A percentile compares a stretch with the other conserved stretches of the same genome.
Conservation (phyloP, 2,113 vertebrate genomes). For the Trichomycterus rosablanca region DNA sequence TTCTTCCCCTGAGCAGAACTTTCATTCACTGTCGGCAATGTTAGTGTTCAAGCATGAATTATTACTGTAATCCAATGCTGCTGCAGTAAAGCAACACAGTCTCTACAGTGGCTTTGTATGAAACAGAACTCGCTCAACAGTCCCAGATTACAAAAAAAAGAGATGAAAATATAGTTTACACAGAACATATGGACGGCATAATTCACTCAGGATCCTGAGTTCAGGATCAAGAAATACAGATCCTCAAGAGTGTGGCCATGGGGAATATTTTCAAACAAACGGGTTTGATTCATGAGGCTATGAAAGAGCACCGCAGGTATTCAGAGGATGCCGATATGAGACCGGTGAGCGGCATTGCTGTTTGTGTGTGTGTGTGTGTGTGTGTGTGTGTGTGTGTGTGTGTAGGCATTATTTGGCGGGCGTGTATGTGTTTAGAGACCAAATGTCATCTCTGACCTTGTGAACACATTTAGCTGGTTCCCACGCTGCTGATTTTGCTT, state of each 20-base stretch:
- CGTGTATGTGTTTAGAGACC: not conserved
- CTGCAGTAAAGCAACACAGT: not conserved
- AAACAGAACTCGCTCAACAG: not conserved
- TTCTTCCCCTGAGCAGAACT: not conserved
- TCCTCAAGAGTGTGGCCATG: not conserved
- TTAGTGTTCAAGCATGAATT: conserved; percentile 11
- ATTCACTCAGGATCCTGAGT: conserved; percentile 17
- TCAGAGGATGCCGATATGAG: conserved; percentile 2
- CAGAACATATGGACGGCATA: conserved; percentile 26
- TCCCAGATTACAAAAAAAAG: not conserved
- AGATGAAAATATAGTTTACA: not conserved
- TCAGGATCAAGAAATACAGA: not conserved
- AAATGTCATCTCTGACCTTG: too few species aligned
- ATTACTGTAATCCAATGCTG: conserved; percentile 6
- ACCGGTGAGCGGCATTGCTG: too few species aligned
- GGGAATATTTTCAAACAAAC: conserved; percentile 25
- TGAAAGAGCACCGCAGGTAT: conserved; percentile 19
- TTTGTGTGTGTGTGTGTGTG: too few species aligned
- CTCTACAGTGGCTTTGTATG: not conserved
- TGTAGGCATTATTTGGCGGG: not conserved
- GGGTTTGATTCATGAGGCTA: conserved; percentile 14
- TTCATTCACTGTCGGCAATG: conserved; percentile 4
- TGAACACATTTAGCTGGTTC: too few species aligned
- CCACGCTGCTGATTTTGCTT: too few species aligned
- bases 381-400: not conserved